phyloP scores from a whole-genome alignment of 2,797 vertebrate species.

The Phalloptychus januarius region DNA sequence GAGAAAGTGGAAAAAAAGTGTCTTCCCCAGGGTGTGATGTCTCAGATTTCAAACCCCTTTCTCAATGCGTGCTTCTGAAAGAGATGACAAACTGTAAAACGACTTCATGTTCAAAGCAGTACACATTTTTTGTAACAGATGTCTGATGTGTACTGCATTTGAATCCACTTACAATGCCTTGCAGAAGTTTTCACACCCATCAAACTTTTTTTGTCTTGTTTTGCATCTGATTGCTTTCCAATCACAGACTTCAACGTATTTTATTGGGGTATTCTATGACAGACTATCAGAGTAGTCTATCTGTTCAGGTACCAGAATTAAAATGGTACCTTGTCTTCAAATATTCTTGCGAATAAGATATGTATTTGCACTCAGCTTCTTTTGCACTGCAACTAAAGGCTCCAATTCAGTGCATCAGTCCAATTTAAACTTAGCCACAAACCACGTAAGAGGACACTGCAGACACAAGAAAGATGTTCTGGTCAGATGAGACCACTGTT shows the following conservation, averaged over 20 bases:
- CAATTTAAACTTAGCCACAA: neutral
- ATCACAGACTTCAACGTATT: neutral
- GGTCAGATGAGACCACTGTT: neutral
- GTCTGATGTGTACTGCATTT: neutral
- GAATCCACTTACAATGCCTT: neutral
- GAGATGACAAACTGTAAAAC: neutral
- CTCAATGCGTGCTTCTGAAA: neutral
- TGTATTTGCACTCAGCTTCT: neutral
- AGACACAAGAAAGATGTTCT: neutral
- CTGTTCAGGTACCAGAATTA: neutral
- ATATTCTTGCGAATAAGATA: neutral
- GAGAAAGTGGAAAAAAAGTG: neutral
- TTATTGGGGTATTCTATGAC: neutral
- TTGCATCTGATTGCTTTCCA: neutral
- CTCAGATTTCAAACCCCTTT: slow-evolving; percentile 5
- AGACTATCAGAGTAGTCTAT: neutral
- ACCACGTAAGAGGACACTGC: too few relatives aligned
- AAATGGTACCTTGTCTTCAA: neutral
- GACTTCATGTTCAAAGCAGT: neutral
- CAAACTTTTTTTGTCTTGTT: neutral
- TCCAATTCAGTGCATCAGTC: neutral
- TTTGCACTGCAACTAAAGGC: neutral
- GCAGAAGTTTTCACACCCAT: neutral
- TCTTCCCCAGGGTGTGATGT: neutral
- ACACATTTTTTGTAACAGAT: neutral